These are phyloP conservation scores for Chrosomus eos DNA, from an alignment of 2,797 vertebrate species.

Conservation along the genomic window DNA sequence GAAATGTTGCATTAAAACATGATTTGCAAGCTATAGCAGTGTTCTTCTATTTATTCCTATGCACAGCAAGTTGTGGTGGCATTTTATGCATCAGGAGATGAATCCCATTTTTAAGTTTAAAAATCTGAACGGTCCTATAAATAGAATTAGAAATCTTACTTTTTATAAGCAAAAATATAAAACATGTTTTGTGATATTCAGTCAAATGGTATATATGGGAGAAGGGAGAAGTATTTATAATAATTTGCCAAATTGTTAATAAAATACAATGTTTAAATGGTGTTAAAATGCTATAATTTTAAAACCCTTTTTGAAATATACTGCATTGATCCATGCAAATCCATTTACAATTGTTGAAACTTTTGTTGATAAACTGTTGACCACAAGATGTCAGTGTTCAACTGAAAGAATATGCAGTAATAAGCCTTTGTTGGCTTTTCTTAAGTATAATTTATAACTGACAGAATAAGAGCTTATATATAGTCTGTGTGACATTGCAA, in stretches of 20 bases:
- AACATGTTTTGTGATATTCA: background rate
- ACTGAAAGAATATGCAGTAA: background rate
- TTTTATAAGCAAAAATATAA: background rate
- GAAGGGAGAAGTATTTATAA: background rate
- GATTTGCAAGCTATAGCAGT: background rate
- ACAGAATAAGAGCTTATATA: background rate
- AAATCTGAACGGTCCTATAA: background rate
- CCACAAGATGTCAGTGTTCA: conserved; percentile 43
- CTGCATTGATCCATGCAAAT: background rate
- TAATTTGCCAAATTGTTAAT: background rate
- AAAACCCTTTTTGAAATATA: background rate
- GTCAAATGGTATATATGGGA: background rate
- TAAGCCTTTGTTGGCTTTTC: background rate
- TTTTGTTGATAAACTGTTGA: background rate
- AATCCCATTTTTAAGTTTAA: background rate
- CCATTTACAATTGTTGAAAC: background rate
- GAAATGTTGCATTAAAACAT: background rate
- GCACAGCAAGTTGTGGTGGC: background rate
- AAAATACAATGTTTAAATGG: background rate
- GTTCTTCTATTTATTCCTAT: background rate
- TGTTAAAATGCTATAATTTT: background rate
- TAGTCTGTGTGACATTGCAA: conserved; percentile 3
- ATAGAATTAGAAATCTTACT: background rate
- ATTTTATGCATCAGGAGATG: background rate
- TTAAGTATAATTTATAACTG: background rate